These are phyloP conservation scores for Onychostruthus taczanowskii DNA, from an alignment of 2,113 vertebrate genomes.

Conservation along the genomic window DNA sequence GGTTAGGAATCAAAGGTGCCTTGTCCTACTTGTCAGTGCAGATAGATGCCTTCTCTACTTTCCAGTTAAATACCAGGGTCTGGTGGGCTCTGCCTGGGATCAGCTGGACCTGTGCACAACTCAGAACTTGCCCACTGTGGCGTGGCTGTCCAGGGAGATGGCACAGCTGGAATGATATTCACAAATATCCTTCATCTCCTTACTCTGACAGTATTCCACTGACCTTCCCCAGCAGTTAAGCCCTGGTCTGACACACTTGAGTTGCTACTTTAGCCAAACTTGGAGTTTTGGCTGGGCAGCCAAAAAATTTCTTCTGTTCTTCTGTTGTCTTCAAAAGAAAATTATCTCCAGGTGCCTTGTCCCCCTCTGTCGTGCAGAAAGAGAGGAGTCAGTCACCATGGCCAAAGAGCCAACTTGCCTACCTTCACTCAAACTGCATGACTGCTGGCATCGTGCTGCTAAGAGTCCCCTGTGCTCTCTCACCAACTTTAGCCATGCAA, in stretches of 20 bases:
- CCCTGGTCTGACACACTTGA: accelerated
- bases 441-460: neutral
- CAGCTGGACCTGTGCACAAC: neutral
- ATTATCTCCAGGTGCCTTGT: neutral
- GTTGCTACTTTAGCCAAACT: no score
- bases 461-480: neutral
- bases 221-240: neutral
- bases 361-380: neutral
- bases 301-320: neutral
- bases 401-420: neutral
- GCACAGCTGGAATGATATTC: neutral
- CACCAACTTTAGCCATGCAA: neutral
- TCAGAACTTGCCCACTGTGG: neutral
- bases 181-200: neutral
- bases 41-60: neutral
- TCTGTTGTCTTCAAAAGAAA: neutral
- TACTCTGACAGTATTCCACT: neutral
- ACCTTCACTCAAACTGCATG: neutral
- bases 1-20: neutral
- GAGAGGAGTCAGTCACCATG: neutral
- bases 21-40: neutral
- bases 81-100: neutral
- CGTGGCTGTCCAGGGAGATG: neutral
- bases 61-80: neutral
- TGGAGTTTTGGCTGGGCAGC: neutral